Evolutionary conservation across 2,113 vertebrate genomes (phyloP).

Genomic region (Pogonocichla stellata): DNA sequence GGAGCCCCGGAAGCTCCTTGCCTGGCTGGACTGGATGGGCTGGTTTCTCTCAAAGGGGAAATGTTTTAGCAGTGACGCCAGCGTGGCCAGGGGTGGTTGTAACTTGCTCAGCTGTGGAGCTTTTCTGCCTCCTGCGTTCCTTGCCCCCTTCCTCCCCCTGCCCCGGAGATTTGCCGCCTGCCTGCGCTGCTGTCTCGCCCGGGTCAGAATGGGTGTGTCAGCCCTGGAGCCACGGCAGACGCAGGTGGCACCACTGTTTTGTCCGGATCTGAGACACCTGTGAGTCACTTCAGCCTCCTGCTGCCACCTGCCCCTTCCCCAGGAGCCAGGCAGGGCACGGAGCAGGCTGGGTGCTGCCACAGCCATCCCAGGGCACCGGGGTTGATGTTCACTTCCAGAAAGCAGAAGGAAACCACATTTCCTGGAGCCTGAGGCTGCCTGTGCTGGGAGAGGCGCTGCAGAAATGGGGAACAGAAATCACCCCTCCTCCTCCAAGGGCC

Average conservation of each 20-base stretch:
- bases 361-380: not conserved
- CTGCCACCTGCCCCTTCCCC: not conserved
- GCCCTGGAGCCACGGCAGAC: not conserved
- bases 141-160: not conserved
- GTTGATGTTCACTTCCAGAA: not conserved
- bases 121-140: constrained; percentile 6
- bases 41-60: constrained; percentile 45
- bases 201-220: not conserved
- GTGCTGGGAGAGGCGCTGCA: not conserved
- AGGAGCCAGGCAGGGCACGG: fast-evolving
- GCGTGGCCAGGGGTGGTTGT: not conserved
- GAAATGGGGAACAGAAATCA: constrained; percentile 46
- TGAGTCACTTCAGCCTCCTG: not conserved
- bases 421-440: not conserved
- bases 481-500: not conserved
- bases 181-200: fast-evolving
- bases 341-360: not conserved
- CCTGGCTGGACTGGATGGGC: constrained; percentile 36
- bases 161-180: not conserved
- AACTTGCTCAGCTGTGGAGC: constrained; percentile 21
- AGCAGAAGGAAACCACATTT: constrained; percentile 29
- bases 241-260: not conserved
- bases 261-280: not conserved
- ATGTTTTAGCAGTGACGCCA: constrained; percentile 56
- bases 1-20: not conserved